These are phyloP conservation scores for Pangasius mekongensis DNA, from an alignment of 2,797 vertebrate genomes.

Conservation along the genomic window DNA sequence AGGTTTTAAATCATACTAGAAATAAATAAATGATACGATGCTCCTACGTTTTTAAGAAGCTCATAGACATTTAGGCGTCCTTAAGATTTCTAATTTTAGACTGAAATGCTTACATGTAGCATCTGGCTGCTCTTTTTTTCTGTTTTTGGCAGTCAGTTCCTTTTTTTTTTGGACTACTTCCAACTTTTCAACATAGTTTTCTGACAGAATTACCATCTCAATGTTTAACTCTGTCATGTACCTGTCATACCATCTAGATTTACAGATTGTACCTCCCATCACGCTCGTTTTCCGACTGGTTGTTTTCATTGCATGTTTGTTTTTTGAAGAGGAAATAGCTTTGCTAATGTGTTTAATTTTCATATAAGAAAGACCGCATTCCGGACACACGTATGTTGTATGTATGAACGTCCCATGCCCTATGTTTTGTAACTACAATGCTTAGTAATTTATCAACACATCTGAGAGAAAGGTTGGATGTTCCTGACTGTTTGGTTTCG, in stretches of 20 bases:
- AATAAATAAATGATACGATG: not conserved
- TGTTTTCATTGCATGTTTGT: not conserved
- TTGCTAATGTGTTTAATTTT: not conserved
- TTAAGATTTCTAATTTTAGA: not conserved
- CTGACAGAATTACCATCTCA: not conserved
- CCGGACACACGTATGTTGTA: too few species aligned
- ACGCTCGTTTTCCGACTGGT: not conserved
- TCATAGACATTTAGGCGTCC: not conserved
- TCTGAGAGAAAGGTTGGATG: not conserved
- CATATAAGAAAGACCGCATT: not conserved
- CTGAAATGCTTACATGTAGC: not conserved
- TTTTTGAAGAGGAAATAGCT: not conserved
- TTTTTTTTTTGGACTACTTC: not conserved
- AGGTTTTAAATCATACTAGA: not conserved
- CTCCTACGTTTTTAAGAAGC: not conserved
- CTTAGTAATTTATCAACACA: not conserved
- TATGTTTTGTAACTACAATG: not conserved
- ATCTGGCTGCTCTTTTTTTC: not conserved
- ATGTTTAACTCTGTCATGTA: constrained; percentile 1
- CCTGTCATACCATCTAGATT: not conserved
- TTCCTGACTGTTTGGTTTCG: not conserved
- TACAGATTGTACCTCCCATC: not conserved
- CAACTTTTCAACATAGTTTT: not conserved
- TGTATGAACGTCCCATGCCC: not conserved
- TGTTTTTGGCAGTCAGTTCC: not conserved